A percentile compares a stretch with the other conserved stretches of the same genome.
These are phyloP conservation scores for Echinops telfairi DNA, from an alignment of 2,113 vertebrate species.

Conservation along the genomic window DNA sequence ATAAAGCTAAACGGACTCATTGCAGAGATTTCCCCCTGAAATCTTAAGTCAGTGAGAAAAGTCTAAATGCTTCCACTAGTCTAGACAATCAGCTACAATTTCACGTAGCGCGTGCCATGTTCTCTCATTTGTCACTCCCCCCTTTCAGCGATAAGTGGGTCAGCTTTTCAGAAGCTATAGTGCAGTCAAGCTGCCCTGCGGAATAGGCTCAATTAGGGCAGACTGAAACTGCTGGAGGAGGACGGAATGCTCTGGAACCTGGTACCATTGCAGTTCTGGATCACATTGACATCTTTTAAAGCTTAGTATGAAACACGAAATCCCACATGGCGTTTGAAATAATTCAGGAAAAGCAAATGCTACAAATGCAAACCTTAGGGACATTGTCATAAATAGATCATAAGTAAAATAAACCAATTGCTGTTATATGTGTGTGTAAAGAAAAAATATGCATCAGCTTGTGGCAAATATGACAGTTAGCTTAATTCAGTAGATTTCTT, in stretches of 20 bases:
- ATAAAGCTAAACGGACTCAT: not conserved
- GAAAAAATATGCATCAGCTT: conserved; percentile 60
- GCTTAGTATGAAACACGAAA: conserved; percentile 70
- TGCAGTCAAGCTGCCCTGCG: conserved; percentile 71
- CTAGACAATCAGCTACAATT: conserved; percentile 61
- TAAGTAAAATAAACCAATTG: conserved; percentile 53
- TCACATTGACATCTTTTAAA: conserved; percentile 69
- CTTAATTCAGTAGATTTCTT: conserved; percentile 38
- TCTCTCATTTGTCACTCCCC: conserved; percentile 53
- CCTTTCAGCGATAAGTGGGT: conserved; percentile 70
- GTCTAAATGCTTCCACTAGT: not conserved
- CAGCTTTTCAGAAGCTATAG: conserved; percentile 59
- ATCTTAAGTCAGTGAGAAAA: conserved; percentile 9
- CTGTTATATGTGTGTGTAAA: conserved; percentile 43
- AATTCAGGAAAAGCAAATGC: conserved; percentile 27
- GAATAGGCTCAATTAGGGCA: conserved; percentile 68
- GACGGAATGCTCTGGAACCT: conserved; percentile 72
- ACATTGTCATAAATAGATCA: conserved; percentile 55
- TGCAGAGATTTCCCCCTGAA: conserved; percentile 32
- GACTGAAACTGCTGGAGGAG: conserved; percentile 56
- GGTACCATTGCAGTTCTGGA: conserved; percentile 70
- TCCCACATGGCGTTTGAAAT: conserved; percentile 25
- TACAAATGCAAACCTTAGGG: conserved; percentile 61
- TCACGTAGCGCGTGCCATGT: conserved; percentile 54
- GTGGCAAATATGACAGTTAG: conserved; percentile 2